Evolutionary conservation across 2,888 invertebrate species (phyloP).

Genomic region (Heliconius sara): DNA sequence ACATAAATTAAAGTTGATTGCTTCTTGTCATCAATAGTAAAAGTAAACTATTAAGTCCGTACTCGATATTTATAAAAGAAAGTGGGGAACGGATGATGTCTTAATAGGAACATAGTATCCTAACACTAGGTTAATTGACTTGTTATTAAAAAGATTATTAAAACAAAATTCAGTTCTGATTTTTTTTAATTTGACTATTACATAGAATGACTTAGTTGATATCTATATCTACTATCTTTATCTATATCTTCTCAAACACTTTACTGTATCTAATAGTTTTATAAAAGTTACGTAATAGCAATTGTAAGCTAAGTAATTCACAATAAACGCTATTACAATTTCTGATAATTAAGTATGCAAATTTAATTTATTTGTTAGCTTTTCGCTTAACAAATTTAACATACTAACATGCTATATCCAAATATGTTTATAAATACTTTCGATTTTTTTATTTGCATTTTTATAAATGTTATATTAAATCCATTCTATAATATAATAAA

Average conservation of each 20-base stretch:
- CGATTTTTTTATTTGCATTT: neutral
- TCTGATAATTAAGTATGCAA: slow-evolving; percentile 18
- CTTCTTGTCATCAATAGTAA: neutral
- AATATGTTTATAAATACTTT: neutral
- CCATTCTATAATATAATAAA: neutral
- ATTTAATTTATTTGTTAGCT: slow-evolving; percentile 12
- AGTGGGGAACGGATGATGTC: too few relatives aligned
- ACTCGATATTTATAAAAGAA: neutral
- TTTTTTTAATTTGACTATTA: too few relatives aligned
- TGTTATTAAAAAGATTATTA: too few relatives aligned
- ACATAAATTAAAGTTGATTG: neutral
- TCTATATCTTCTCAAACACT: neutral
- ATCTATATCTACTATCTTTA: neutral
- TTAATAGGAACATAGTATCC: neutral
- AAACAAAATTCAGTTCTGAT: too few relatives aligned
- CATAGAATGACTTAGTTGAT: too few relatives aligned
- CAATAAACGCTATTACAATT: slow-evolving; percentile 6
- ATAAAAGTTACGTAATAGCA: neutral
- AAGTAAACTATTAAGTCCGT: neutral
- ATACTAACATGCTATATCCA: neutral
- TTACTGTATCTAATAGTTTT: neutral
- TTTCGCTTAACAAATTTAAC: slow-evolving; percentile 8
- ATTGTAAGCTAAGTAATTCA: neutral
- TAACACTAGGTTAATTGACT: too few relatives aligned
- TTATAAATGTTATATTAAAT: neutral